phyloP scores from a whole-genome alignment of 35 echinoderm and acorn worm species.

The Apostichopus californicus region DNA sequence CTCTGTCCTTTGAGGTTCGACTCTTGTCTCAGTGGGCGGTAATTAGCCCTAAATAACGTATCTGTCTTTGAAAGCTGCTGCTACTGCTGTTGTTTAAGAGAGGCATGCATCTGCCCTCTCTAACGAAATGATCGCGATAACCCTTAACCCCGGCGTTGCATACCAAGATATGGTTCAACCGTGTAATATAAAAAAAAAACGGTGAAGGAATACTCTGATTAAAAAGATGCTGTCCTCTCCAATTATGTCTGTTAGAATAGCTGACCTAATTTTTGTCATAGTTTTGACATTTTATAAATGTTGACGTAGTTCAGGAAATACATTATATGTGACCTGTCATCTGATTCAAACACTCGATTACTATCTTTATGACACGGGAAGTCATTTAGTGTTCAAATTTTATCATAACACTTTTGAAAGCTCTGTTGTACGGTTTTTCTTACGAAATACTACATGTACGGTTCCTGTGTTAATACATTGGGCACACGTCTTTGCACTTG shows the following conservation, averaged over 20 bases:
- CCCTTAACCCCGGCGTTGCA: background rate
- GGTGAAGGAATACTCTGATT: too few species aligned
- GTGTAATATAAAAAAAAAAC: background rate
- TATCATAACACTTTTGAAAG: too few species aligned
- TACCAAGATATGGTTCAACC: background rate
- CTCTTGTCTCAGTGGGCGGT: background rate
- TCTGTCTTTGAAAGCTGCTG: background rate
- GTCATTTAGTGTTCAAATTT: too few species aligned
- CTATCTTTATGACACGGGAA: too few species aligned
- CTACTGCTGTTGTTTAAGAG: background rate
- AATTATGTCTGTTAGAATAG: background rate
- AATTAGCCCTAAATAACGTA: constrained; percentile 14
- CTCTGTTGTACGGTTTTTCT: too few species aligned
- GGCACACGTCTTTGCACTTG: too few species aligned
- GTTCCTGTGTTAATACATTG: too few species aligned
- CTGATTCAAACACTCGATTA: too few species aligned
- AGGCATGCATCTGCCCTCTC: background rate
- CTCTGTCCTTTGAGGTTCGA: background rate
- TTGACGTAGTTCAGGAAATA: too few species aligned
- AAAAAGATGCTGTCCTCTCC: too few species aligned
- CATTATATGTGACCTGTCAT: too few species aligned
- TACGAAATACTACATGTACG: too few species aligned
- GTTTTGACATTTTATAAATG: background rate
- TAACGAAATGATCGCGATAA: background rate
- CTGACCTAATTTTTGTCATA: constrained; percentile 10